phyloP scores from a whole-genome alignment of 2,797 vertebrate species.

The Platyrinchus mystaceus region DNA sequence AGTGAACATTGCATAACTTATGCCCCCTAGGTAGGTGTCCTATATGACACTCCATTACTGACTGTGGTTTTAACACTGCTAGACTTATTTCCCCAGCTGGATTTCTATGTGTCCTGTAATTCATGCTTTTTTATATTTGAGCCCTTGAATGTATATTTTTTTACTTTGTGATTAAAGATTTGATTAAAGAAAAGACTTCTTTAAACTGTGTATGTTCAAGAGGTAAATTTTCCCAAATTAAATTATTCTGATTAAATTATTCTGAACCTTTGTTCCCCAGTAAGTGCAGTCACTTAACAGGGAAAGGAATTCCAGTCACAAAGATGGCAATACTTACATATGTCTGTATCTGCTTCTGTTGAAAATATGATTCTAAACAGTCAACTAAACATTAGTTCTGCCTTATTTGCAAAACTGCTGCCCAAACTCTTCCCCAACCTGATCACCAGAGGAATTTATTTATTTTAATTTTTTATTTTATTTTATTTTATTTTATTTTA shows the following conservation, averaged over 20 bases:
- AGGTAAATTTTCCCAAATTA: neutral
- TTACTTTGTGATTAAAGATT: neutral
- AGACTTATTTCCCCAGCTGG: neutral
- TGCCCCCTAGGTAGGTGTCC: neutral
- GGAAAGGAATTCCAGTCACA: neutral
- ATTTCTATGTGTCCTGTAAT: neutral
- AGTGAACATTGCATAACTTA: neutral
- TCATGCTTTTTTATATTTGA: neutral
- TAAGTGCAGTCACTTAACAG: neutral
- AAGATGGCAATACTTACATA: neutral
- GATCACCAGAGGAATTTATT: rapidly evolving
- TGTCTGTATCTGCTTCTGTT: neutral
- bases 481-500: neutral
- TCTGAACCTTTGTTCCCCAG: neutral
- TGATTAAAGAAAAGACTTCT: neutral
- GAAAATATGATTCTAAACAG: neutral
- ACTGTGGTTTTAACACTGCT: neutral
- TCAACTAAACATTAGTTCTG: neutral
- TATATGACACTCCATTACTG: neutral
- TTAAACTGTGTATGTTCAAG: neutral
- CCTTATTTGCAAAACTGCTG: neutral
- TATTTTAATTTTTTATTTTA: neutral
- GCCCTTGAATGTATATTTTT: neutral
- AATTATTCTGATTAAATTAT: neutral
- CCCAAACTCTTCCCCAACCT: neutral